phyloP scores from a whole-genome alignment of 2,888 invertebrate genomes.

The Leuctra nigra region DNA sequence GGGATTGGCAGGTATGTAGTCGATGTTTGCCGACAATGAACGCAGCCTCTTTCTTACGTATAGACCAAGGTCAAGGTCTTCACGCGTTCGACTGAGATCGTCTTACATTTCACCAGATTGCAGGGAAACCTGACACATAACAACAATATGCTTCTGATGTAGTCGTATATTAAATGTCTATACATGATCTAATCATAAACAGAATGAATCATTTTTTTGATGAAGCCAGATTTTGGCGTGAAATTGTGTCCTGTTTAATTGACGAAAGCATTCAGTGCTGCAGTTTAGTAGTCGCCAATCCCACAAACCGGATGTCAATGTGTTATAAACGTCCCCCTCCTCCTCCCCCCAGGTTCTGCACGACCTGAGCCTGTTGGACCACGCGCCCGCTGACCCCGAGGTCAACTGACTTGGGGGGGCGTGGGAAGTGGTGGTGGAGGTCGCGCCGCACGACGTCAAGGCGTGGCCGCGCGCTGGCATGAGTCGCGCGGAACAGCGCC shows the following conservation, averaged over 20 bases:
- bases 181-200: too few species aligned
- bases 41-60: too few species aligned
- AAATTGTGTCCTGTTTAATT: neutral
- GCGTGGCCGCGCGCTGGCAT: slow-evolving; percentile 27
- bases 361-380: slow-evolving; percentile 48
- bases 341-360: slow-evolving; percentile 43
- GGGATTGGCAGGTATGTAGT: too few species aligned
- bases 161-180: too few species aligned
- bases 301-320: neutral
- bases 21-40: too few species aligned
- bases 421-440: slow-evolving; percentile 17
- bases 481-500: slow-evolving; percentile 41
- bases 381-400: slow-evolving; percentile 33
- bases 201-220: too few species aligned
- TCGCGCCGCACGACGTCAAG: slow-evolving; percentile 19
- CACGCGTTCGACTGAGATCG: too few species aligned
- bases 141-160: too few species aligned
- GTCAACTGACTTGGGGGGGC: slow-evolving; percentile 40
- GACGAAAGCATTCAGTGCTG: neutral
- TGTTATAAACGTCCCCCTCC: slow-evolving; percentile 4
- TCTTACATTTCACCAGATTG: too few species aligned
- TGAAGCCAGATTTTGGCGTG: neutral
- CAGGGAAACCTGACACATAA: too few species aligned
- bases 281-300: too few species aligned
- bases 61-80: too few species aligned